Base-by-base conservation (phyloP, 2,113 vertebrate genomes). In the Polyodon spathula region DNA sequence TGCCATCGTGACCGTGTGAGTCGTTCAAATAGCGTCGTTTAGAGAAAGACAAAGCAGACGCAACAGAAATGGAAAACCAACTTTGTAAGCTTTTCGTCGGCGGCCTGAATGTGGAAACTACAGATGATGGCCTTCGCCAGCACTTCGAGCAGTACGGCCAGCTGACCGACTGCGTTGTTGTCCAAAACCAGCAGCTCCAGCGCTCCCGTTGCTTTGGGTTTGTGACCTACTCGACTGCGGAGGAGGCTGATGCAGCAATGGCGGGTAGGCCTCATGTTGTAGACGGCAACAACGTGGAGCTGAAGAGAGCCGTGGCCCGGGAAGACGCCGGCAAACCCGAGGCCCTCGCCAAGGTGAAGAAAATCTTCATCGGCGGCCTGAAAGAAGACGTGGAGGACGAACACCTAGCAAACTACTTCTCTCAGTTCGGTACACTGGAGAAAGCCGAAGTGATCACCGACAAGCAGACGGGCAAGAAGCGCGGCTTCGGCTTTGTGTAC, bases 51-150 rank as follows among this genome's bases (percentile, higher is more conserved):
- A 1, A 0, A 0, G 1, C 57, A 51, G 8, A 8, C 40, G 6
- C 4, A 59, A 7, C 5, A 71, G 58, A 66, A 15, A 96, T 96
- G 93, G 85, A 84, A 61, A 93, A 94, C 69, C 94, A 97, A 82
- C 85, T 98, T 6, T 97, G 94, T 58, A 98, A 98, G 82, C 90
- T 98, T 63, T 98, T 97, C 62, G 94, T 98, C 70, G 95, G 95
- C 15, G 95, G 95, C 11, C 83, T 98, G 6, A 97, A 97, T 61
- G 94, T 98, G 52, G 90, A 98, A 78, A 98, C 95, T 62, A 94
- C 92, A 50, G 92, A 93, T 75, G 93, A 93, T 38, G 93, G 93
- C 43, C 87, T 97, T 41, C 90, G 94, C 52, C 90, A 92, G 69
- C 91, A 97, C 69, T 98, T 98, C 68, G 92, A 94, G 83, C 90